phyloP scores from a whole-genome alignment of 1,140 invertebrate genomes.

The Ylistrum balloti region DNA sequence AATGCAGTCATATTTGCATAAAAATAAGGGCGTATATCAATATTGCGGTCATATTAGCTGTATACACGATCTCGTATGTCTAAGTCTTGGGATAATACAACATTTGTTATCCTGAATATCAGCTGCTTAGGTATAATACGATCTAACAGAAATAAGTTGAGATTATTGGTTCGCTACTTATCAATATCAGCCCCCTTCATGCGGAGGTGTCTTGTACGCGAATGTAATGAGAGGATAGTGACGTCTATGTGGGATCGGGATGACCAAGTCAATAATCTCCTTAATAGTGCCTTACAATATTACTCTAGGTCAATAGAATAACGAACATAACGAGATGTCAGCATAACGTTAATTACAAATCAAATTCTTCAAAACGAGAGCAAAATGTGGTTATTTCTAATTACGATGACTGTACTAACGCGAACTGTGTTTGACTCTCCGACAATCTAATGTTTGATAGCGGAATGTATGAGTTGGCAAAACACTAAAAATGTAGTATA shows the following conservation, averaged over 20 bases:
- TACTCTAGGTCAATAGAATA: neutral
- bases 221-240: neutral
- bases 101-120: neutral
- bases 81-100: neutral
- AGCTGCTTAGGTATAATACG: neutral
- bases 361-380: no score
- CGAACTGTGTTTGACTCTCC: no score
- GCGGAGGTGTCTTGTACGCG: neutral
- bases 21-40: neutral
- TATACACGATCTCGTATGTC: slow-evolving; percentile 28
- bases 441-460: no score
- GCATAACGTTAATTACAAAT: no score
- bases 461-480: no score
- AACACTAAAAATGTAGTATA: no score
- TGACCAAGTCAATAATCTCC: neutral
- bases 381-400: no score
- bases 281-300: no score
- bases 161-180: neutral
- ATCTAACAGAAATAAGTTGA: neutral
- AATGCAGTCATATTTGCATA: no score
- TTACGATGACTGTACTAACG: no score
- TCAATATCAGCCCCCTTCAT: neutral
- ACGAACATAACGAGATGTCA: neutral
- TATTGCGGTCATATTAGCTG: neutral
- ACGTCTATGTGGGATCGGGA: neutral